These are phyloP conservation scores for Stictonetta naevosa DNA, from an alignment of 2,113 vertebrate genomes.

Conservation along the genomic window DNA sequence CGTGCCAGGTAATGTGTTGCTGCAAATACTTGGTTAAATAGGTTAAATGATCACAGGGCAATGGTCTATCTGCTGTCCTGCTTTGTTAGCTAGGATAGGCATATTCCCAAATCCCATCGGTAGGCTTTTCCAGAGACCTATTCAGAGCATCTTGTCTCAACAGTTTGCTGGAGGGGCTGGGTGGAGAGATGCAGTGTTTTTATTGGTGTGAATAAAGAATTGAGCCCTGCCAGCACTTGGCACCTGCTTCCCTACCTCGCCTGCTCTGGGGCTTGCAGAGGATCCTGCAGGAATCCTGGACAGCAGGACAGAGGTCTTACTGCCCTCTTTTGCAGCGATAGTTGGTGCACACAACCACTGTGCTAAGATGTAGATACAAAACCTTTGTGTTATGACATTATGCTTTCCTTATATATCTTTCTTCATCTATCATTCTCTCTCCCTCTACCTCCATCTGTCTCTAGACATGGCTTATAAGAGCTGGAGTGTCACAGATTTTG, in stretches of 20 bases:
- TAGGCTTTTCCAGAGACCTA: background rate
- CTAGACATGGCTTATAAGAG: background rate
- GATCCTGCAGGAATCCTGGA: background rate
- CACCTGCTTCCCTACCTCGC: background rate
- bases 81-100: background rate
- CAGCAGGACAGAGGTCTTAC: background rate
- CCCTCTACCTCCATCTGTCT: background rate
- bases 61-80: background rate
- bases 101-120: background rate
- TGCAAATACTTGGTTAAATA: background rate
- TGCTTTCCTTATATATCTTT: background rate
- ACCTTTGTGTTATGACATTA: fast-evolving
- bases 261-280: background rate
- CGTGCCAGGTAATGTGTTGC: background rate
- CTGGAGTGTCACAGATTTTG: background rate
- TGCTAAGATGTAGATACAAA: background rate
- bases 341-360: fast-evolving
- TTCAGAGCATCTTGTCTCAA: constrained; percentile 25
- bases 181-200: background rate
- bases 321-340: background rate
- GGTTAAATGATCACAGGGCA: background rate
- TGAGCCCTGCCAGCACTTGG: background rate
- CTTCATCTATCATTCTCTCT: background rate
- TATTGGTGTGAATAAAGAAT: background rate
- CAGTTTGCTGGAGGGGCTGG: constrained; percentile 21